Base-by-base conservation (phyloP, 2,888 invertebrate genomes). In the Aspidiotus rigidus region DNA sequence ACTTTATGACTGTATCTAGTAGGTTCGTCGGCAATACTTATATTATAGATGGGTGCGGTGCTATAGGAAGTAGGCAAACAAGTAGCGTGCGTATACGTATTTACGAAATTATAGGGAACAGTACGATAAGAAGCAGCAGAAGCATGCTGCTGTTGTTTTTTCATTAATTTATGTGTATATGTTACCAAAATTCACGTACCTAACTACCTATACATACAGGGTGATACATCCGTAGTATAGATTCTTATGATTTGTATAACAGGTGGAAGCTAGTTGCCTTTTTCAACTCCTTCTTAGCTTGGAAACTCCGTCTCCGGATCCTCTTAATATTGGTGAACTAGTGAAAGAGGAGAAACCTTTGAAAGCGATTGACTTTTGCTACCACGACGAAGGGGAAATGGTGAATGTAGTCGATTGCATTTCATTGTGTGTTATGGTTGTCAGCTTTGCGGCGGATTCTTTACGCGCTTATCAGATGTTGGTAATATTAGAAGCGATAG, bases 401-500 rank as follows among this genome's bases (percentile, higher is more conserved):
- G 96, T 98, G 66, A 93, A 92, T 10, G 91, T 99, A 8, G 80
- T 98, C 72, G 98, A 99, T 77, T 96, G 96, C 74, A 93, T 99
- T 76, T 95, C 96, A n/a, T 84, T 98, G 69, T 98, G 98, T 77
- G 96, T 99, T 0, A 98, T 99, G 86, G 98, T 99, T 0, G 93
- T 98, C 7, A 96, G 97, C 0, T 99, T 98, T 79, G 90, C 98
- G 0, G 93, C 98, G 7, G 98, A 99, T 78, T 95, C 97, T 70
- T 87, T 90, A 72, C 69, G 72, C 72, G 92, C 92, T 0, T 92
- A 92, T 77, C 93, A 93, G 78, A 93, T 93, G 92, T 79, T 93
- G 80, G 93, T 90, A 78, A 93, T 98, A 75, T 79, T 99, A 72
- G 97, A 99, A 81, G 96, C 98, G 1, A 92, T 98, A 75, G 80